Evolutionary conservation across 2,888 invertebrate genomes (phyloP).

Genomic region (Chaetoderma sp.): DNA sequence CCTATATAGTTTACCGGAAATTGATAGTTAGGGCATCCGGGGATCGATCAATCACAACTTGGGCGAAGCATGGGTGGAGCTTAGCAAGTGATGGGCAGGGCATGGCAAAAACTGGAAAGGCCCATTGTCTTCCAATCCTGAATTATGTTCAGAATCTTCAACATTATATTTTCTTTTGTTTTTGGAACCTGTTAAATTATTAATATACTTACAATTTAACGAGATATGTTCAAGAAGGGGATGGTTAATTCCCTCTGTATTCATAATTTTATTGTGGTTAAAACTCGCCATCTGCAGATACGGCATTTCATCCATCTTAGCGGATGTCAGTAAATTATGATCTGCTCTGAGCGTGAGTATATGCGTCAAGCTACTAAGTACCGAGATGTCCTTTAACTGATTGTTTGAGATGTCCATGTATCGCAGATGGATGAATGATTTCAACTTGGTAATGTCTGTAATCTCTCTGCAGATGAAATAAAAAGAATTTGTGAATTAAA

Average conservation of each 20-base stretch:
- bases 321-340: conserved; percentile 60
- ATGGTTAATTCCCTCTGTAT: conserved; percentile 65
- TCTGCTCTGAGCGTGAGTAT: conserved; percentile 66
- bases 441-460: conserved; percentile 63
- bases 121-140: no score
- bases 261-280: conserved; percentile 64
- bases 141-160: no score
- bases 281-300: conserved; percentile 65
- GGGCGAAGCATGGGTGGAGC: no score
- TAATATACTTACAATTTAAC: conserved; percentile 66
- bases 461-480: conserved; percentile 57
- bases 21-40: no score
- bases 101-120: no score
- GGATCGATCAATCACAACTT: no score
- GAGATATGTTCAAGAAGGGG: conserved; percentile 66
- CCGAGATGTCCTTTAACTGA: conserved; percentile 62
- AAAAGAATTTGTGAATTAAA: not conserved
- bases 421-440: conserved; percentile 67
- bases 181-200: no score
- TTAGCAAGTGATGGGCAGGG: no score
- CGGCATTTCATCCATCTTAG: conserved; percentile 63
- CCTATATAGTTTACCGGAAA: no score
- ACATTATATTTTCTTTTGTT: no score
- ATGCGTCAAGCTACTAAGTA: conserved; percentile 64
- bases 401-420: conserved; percentile 68